Conservation (phyloP, 2,797 vertebrate species). For the Gambusia yucatana region DNA sequence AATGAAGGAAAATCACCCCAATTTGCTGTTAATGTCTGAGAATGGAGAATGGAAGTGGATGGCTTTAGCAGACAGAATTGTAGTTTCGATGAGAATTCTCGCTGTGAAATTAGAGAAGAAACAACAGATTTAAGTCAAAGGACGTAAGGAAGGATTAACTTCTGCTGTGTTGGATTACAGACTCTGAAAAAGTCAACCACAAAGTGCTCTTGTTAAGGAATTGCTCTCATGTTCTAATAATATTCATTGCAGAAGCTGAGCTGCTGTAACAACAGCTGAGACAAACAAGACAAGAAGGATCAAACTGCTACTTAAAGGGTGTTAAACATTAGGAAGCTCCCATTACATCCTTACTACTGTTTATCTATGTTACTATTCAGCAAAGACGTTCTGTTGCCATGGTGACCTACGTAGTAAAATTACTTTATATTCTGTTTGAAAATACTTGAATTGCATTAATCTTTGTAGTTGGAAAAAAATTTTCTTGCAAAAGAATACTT, state of each 20-base stretch:
- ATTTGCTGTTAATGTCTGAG: slow-evolving; percentile 23
- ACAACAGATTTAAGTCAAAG: background rate
- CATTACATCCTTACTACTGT: slow-evolving; percentile 5
- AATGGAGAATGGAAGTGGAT: background rate
- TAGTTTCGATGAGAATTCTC: background rate
- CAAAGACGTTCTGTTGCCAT: background rate
- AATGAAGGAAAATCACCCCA: slow-evolving; percentile 32
- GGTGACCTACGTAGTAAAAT: background rate
- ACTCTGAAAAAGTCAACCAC: background rate
- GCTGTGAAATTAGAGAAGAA: background rate
- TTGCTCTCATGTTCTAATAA: slow-evolving; percentile 5
- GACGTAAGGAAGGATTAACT: background rate
- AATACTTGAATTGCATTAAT: background rate
- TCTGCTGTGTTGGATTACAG: background rate
- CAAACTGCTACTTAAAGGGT: slow-evolving; percentile 18
- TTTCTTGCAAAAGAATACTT: background rate
- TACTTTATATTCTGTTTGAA: background rate
- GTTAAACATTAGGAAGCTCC: slow-evolving; percentile 7
- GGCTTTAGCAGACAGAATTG: background rate
- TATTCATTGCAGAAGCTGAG: slow-evolving; percentile 9
- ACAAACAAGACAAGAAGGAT: slow-evolving; percentile 23
- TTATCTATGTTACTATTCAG: background rate
- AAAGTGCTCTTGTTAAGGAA: background rate
- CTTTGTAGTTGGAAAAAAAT: background rate
- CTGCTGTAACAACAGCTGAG: slow-evolving; percentile 11